A percentile compares a stretch with the other conserved stretches of the same genome.
phyloP scores from a whole-genome alignment of 2,888 invertebrate genomes.

The Anoplius nigerrimus region DNA sequence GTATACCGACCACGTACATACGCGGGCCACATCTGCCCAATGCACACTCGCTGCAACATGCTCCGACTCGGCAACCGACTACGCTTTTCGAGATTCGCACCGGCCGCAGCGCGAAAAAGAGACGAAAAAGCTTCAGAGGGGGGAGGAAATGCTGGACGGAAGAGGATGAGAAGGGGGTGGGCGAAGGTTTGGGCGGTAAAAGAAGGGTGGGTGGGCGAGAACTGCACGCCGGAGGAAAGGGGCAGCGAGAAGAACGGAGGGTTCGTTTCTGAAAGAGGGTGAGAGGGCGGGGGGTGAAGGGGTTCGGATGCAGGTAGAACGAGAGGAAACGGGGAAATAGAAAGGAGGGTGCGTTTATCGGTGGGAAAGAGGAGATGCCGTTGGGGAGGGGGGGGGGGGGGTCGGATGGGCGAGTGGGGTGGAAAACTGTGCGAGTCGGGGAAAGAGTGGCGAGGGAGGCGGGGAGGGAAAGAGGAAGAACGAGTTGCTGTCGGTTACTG shows the following conservation, averaged over 20 bases:
- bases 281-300: neutral
- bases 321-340: neutral
- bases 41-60: slow-evolving; percentile 18
- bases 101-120: neutral
- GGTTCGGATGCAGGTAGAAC: neutral
- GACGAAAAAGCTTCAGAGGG: neutral
- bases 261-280: neutral
- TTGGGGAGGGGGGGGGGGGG: too few species aligned
- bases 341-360: slow-evolving; percentile 1
- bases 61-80: too few species aligned
- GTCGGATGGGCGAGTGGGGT: too few species aligned
- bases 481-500: slow-evolving; percentile 38
- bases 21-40: slow-evolving; percentile 10
- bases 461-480: slow-evolving; percentile 19
- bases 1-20: too few species aligned
- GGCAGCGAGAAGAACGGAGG: neutral
- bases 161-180: neutral
- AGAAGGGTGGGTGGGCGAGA: neutral
- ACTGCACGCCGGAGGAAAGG: neutral
- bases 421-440: neutral
- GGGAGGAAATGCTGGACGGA: slow-evolving; percentile 8
- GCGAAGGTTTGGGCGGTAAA: neutral
- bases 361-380: slow-evolving; percentile 4
- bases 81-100: too few species aligned
- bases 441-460: neutral